Evolutionary conservation across 2,888 invertebrate species (phyloP).

Genomic region (Netelia melanura): DNA sequence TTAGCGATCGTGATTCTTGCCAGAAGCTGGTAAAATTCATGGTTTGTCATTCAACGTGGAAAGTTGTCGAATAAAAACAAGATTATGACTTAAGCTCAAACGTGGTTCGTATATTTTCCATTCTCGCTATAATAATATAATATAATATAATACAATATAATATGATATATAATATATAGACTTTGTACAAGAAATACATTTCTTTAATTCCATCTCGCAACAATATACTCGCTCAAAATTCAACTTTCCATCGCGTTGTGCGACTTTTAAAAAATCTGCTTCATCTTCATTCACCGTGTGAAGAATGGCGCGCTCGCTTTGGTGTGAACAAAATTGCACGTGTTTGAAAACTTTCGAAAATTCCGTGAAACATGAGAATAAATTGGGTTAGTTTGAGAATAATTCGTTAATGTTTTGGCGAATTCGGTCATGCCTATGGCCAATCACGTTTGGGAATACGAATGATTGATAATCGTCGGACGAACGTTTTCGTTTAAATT

Average conservation of each 20-base stretch:
- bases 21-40: background rate
- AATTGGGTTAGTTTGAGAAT: too few species aligned
- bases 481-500: too few species aligned
- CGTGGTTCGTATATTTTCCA: conserved; percentile 72
- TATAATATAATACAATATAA: conserved; percentile 30
- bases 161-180: conserved; percentile 60
- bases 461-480: too few species aligned
- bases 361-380: background rate
- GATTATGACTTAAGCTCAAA: conserved; percentile 44
- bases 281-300: conserved; percentile 42
- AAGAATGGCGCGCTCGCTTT: conserved; percentile 8
- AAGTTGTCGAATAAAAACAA: background rate
- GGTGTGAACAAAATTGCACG: background rate
- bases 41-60: background rate
- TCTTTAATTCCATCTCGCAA: conserved; percentile 71
- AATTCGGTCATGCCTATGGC: too few species aligned
- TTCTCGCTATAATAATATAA: conserved; percentile 64
- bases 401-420: too few species aligned
- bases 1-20: background rate
- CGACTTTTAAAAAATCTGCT: conserved; percentile 38
- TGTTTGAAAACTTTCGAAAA: background rate
- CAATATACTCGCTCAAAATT: conserved; percentile 69
- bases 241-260: conserved; percentile 68
- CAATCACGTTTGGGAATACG: too few species aligned
- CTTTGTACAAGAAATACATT: conserved; percentile 79